Conservation (phyloP, 2,888 invertebrate genomes). For the Ectropis crepuscularia region DNA sequence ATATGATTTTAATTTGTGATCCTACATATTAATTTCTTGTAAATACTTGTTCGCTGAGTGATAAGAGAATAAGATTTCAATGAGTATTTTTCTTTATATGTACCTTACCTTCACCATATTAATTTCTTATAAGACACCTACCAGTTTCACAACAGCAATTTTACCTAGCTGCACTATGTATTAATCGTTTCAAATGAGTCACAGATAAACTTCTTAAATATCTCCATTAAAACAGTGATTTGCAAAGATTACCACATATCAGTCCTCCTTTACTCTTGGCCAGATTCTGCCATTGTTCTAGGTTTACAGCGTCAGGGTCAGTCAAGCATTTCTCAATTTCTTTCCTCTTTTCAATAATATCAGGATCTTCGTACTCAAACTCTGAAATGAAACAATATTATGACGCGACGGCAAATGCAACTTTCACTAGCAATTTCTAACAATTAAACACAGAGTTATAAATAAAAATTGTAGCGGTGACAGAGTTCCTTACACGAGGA, state of each 20-base stretch:
- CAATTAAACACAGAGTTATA: constrained; percentile 14
- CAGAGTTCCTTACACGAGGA: constrained; percentile 24
- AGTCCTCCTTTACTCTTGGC: constrained; percentile 88
- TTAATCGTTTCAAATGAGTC: constrained; percentile 1
- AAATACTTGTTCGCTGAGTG: too few relatives aligned
- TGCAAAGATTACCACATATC: constrained; percentile 83
- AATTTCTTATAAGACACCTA: neutral
- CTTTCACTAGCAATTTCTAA: constrained; percentile 49
- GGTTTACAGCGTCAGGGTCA: constrained; percentile 69
- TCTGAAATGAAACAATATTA: constrained; percentile 56
- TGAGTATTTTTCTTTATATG: neutral
- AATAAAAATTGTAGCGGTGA: constrained; percentile 21
- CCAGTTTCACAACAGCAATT: constrained; percentile 5
- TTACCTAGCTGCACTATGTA: neutral
- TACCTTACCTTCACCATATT: neutral
- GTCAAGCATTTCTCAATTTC: constrained; percentile 85
- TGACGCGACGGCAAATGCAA: constrained; percentile 38
- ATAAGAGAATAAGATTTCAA: neutral
- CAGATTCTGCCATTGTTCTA: constrained; percentile 85
- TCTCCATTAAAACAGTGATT: neutral
- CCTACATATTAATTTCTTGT: too few relatives aligned
- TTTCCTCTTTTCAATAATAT: constrained; percentile 85
- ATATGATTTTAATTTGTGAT: too few relatives aligned
- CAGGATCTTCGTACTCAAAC: constrained; percentile 85
- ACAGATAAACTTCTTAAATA: neutral